Percentiles rank a stretch among this genome's conserved stretches.
These are phyloP conservation scores for Eira barbara DNA, from an alignment of 2,113 vertebrate species.

Conservation along the genomic window DNA sequence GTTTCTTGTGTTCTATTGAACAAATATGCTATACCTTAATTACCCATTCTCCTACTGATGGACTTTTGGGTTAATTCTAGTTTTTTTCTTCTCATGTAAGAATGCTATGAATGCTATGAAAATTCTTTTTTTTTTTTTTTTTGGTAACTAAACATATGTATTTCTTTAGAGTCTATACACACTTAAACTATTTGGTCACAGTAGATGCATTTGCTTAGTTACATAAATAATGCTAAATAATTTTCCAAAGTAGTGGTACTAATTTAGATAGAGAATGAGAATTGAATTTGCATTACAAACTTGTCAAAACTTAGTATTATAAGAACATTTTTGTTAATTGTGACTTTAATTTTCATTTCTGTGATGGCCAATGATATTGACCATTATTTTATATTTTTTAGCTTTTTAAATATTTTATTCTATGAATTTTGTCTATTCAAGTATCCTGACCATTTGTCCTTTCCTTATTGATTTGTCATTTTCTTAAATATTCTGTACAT, in stretches of 20 bases:
- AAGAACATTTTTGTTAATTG: not conserved
- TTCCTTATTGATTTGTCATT: not conserved
- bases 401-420: not conserved
- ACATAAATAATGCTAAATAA: not conserved
- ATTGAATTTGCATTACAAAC: not conserved
- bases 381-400: not conserved
- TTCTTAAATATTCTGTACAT: not conserved
- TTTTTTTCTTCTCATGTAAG: not conserved
- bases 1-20: not conserved
- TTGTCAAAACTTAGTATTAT: not conserved
- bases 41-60: not conserved
- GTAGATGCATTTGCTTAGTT: not conserved
- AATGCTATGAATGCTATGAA: not conserved
- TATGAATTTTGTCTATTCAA: not conserved
- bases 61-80: not conserved
- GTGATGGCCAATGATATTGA: not conserved
- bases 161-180: not conserved
- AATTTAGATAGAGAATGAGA: not conserved
- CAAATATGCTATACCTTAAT: not conserved
- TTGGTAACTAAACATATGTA: not conserved
- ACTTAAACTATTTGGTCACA: not conserved
- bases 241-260: not conserved
- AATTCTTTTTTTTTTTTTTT: not conserved
- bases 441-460: not conserved
- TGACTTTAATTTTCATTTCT: not conserved